phyloP scores from a whole-genome alignment of 1,140 invertebrate genomes.

The Sarcophaga peregrina region DNA sequence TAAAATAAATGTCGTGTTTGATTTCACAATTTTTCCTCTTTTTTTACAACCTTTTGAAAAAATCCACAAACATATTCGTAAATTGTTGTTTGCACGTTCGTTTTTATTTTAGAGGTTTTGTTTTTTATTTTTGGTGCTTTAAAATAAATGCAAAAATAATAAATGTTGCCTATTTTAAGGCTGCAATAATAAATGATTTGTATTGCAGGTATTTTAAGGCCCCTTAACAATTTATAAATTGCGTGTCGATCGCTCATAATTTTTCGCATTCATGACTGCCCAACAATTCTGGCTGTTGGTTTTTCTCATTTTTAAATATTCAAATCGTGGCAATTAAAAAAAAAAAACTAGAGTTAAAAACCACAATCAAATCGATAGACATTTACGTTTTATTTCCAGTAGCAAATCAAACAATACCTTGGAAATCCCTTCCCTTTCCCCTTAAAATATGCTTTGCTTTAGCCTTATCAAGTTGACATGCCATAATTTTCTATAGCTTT shows the following conservation, averaged over 20 bases:
- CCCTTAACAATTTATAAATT: constrained; percentile 29
- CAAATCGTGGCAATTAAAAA: neutral
- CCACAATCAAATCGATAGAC: constrained; percentile 30
- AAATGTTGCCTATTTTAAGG: constrained; percentile 15
- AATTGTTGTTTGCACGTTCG: neutral
- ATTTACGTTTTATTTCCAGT: neutral
- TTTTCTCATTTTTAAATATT: neutral
- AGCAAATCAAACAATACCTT: constrained; percentile 30
- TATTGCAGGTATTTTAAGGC: neutral
- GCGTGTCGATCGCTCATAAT: constrained; percentile 47
- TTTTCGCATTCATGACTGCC: constrained; percentile 41
- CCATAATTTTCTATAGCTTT: constrained; percentile 6
- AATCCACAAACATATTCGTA: constrained; percentile 4
- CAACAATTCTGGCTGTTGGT: constrained; percentile 10
- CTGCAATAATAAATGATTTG: neutral
- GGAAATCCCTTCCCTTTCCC: neutral
- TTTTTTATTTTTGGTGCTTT: no score
- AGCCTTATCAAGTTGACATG: constrained; percentile 14
- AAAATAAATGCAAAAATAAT: neutral
- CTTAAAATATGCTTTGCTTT: neutral
- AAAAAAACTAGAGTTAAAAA: neutral
- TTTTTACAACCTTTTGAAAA: neutral
- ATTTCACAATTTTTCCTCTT: neutral
- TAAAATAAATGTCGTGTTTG: neutral
- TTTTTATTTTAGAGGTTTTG: no score